Evolutionary conservation across 2,113 vertebrate genomes (phyloP), one percentile per base, ranked within the genome.

Genomic region (Myiopsitta monachus): DNA sequence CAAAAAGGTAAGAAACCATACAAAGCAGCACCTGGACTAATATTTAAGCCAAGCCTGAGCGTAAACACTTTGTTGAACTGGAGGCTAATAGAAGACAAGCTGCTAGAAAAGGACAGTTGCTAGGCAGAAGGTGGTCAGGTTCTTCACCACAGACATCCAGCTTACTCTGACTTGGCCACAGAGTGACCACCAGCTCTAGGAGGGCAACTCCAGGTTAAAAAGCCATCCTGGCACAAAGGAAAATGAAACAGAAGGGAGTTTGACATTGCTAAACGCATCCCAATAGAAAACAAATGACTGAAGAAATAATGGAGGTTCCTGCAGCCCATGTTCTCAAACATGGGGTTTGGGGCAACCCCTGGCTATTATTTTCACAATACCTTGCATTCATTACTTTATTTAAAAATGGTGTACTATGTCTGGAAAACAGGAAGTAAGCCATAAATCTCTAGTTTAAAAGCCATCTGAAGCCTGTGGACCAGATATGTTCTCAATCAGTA

Each of bases 401-500:
- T 96, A 94, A 96, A 96, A 96, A 97, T 67, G 85, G 95, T 89
- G 95, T 94, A 92, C 97, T 96, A 24, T 98, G 97, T 98, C 97
- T 97, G 97, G 98, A 96, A 97, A 97, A 97, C 98, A 98, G 98
- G 98, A 98, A 98, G 98, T 96, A 92, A 97, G 91, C 96, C 97
- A 97, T 96, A 97, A 97, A 98, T 98, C 97, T 97, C 97, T 97
- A 96, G 96, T 97, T 98, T 97, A 97, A 98, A 98, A 97, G 97
- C 98, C 98, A 98, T 97, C 98, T 97, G 97, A 98, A 97, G 98
- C 97, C 96, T 91, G 95, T 76, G 98, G 97, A 97, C 97, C 98
- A 98, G 98, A 98, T 98, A 97, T 98, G 98, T 98, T 98, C 98
- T 96, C 98, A 97, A 98, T 98, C 98, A 98, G 98, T 97, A 97